A percentile compares a stretch with the other conserved stretches of the same genome.
phyloP scores from a whole-genome alignment of 1,140 invertebrate species.

The Theocolax elegans region DNA sequence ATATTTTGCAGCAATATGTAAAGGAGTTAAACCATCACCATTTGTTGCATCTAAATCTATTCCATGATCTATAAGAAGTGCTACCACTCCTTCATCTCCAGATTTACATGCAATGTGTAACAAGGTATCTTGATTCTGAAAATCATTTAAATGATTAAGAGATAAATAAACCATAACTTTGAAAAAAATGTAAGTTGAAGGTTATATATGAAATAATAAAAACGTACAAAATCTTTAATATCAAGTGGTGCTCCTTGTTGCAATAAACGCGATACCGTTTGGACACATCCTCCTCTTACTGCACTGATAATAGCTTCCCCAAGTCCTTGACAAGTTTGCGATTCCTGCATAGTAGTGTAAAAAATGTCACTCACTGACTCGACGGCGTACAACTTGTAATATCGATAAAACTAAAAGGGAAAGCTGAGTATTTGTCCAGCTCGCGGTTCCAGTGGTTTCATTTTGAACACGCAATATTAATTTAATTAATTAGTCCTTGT shows the following conservation, averaged over 20 bases:
- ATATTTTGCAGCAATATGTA: conserved; percentile 80
- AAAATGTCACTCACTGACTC: conserved; percentile 41
- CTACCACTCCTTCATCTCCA: conserved; percentile 77
- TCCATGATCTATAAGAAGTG: conserved; percentile 80
- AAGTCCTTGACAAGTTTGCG: conserved; percentile 63
- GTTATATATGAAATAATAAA: too few relatives aligned
- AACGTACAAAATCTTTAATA: conserved; percentile 73
- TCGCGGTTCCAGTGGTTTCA: conserved; percentile 38
- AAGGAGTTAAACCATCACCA: conserved; percentile 75
- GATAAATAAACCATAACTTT: too few relatives aligned
- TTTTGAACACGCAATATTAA: conserved; percentile 20
- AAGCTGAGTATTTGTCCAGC: conserved; percentile 25
- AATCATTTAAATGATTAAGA: conserved; percentile 25
- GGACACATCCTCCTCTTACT: conserved; percentile 63
- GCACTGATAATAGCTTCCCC: conserved; percentile 64
- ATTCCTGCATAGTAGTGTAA: conserved; percentile 59
- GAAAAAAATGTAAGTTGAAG: too few relatives aligned
- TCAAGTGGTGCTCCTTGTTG: conserved; percentile 80
- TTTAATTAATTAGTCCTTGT: conserved; percentile 21
- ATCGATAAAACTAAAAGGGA: conserved; percentile 37
- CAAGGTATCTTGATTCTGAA: conserved; percentile 79
- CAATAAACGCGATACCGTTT: conserved; percentile 67
- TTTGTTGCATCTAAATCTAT: conserved; percentile 79
- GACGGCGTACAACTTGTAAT: conserved; percentile 25
- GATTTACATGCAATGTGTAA: conserved; percentile 79